Conservation (phyloP, 2,888 invertebrate species). For the Stenurella melanura region DNA sequence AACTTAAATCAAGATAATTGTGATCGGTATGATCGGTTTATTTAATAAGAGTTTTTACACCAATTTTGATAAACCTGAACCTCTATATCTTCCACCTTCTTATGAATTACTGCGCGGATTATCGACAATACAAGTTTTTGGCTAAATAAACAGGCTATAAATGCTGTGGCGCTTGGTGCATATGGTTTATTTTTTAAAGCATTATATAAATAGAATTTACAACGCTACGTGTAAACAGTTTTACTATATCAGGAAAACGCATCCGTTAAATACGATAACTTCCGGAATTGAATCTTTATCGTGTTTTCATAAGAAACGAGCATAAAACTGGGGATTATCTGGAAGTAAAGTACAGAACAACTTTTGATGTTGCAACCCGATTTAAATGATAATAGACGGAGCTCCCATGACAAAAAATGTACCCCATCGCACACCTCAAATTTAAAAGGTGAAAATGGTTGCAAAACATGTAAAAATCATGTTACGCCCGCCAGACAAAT, state of each 20-base stretch:
- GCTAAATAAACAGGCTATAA: background rate
- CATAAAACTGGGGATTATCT: background rate
- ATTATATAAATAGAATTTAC: background rate
- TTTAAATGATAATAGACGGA: too few relatives aligned
- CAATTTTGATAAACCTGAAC: background rate
- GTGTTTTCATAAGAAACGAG: background rate
- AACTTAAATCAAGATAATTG: too few relatives aligned
- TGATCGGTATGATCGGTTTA: too few relatives aligned
- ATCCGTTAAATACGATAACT: background rate
- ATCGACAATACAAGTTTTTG: background rate
- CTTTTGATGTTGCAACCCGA: too few relatives aligned
- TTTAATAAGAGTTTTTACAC: too few relatives aligned
- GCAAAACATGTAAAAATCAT: too few relatives aligned
- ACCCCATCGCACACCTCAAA: too few relatives aligned
- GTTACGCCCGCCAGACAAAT: too few relatives aligned
- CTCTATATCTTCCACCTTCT: background rate
- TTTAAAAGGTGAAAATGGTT: too few relatives aligned
- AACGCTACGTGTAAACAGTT: background rate
- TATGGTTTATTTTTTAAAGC: background rate
- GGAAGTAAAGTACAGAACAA: background rate
- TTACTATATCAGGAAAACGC: background rate
- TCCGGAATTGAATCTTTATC: background rate
- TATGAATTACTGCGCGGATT: background rate
- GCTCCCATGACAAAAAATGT: too few relatives aligned
- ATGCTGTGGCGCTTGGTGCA: background rate